Base-by-base conservation (phyloP, 2,113 vertebrate genomes). In the Picathartes gymnocephalus region DNA sequence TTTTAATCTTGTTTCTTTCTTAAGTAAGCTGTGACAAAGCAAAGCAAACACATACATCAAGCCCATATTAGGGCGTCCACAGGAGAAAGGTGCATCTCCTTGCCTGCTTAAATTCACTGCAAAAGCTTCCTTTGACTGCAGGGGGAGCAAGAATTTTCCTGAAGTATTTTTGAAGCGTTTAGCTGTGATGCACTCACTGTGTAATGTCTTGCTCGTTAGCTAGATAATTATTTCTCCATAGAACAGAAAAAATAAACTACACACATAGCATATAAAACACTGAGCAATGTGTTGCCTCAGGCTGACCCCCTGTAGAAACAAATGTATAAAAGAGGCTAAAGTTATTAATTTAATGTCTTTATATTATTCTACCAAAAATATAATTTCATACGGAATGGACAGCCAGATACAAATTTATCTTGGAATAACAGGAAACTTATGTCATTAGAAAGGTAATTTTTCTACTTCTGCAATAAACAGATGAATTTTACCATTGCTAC, bases 101-200 rank as follows among this genome's bases (percentile, higher is more conserved):
- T 40, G 15, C 8, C n/a, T n/a, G 28, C 37, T 69, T 64, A 74
- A 92, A 77, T 47, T 73, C 71, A 12, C 39, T 95, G 88, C 64
- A 88, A 88, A 88, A 84, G 25, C 56, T 56, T 71, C 44, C 15
- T 83, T 93, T 73, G 68, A 92, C 94, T 92, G 86, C 40, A 93
- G 86, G 56, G 85, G 92, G 88, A 94, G 94, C 86, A 95, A 92
- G 86, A 81, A 81, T 92, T 94, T 95, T 88, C 76, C 71, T 50
- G 30, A 85, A 90, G 24, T 47, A 20, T 72, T 86, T 86, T 40
- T 58, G 39, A 83, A 82, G 30, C 47, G 12, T 68, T 82, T n/a
- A 18, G 58, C 10, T n/a, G 33, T 7, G 21, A 25, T 8, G n/a
- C 24, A 11, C 9, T 27, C 42, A 19, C 33, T 58, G 28, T 9